These are phyloP conservation scores for Oreonectes daqikongensis DNA, from an alignment of 2,797 vertebrate species.

Conservation along the genomic window DNA sequence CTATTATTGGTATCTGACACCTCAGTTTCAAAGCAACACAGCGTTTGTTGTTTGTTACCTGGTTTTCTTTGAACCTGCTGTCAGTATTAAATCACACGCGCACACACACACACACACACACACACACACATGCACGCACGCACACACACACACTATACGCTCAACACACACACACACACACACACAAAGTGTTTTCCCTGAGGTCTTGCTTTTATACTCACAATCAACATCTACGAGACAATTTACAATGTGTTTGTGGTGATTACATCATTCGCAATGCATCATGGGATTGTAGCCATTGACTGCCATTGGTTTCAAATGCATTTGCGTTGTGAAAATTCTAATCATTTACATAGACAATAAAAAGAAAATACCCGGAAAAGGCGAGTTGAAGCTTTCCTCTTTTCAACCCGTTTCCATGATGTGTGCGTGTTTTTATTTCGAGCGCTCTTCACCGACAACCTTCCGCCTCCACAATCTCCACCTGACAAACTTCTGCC, in stretches of 20 bases:
- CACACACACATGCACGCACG: not conserved
- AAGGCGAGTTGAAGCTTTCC: not conserved
- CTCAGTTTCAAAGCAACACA: slow-evolving; percentile 8
- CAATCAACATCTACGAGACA: not conserved
- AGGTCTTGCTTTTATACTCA: not conserved
- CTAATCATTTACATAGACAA: too few relatives aligned
- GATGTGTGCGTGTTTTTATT: not conserved
- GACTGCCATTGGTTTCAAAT: too few relatives aligned
- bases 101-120: not conserved
- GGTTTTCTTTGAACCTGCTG: slow-evolving; percentile 20
- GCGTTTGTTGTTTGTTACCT: slow-evolving; percentile 8
- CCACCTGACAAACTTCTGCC: slow-evolving; percentile 9
- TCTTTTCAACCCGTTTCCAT: not conserved
- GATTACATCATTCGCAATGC: too few relatives aligned
- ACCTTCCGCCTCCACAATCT: slow-evolving; percentile 14
- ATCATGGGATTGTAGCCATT: too few relatives aligned
- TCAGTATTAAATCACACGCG: slow-evolving; percentile 17
- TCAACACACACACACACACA: not conserved
- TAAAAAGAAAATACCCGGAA: too few relatives aligned
- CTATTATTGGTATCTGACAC: slow-evolving; percentile 43
- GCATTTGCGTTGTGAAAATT: too few relatives aligned
- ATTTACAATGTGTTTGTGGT: not conserved
- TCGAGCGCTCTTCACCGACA: not conserved
- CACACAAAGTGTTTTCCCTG: not conserved
- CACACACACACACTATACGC: not conserved